phyloP scores from a whole-genome alignment of 2,113 vertebrate species.

The Raphicerus campestris region DNA sequence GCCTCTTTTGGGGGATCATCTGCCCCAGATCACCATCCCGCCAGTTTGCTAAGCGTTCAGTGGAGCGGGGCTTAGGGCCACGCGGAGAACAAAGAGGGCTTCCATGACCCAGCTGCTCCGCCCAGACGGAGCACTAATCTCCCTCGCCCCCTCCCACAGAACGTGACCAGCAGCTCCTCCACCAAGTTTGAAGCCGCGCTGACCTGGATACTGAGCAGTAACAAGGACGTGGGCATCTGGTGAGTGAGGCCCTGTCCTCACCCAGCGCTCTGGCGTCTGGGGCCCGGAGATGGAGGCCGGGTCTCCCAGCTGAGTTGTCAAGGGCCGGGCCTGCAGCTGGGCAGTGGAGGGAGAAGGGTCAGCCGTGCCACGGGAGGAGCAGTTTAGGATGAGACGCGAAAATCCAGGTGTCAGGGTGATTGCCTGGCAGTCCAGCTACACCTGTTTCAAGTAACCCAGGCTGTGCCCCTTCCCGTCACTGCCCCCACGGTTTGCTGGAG shows the following conservation, averaged over 20 bases:
- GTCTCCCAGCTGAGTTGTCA: not conserved
- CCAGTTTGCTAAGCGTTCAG: conserved; percentile 7
- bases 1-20: not conserved
- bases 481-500: not conserved
- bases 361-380: not conserved
- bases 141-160: conserved; percentile 68
- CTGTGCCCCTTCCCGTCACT: not conserved
- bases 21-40: conserved; percentile 15
- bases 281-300: not conserved
- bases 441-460: not conserved
- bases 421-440: not conserved
- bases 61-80: not conserved
- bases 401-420: not conserved
- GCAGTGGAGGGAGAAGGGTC: not conserved
- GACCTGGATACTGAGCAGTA: conserved; percentile 82
- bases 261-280: rapidly evolving
- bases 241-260: conserved; percentile 51
- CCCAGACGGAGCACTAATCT: conserved; percentile 48
- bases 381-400: not conserved
- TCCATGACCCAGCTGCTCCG: not conserved
- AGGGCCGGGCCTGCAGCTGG: not conserved
- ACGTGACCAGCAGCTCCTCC: conserved; percentile 74
- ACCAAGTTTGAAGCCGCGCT: conserved; percentile 81
- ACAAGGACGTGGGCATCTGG: conserved; percentile 82
- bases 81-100: not conserved